Evolutionary conservation across 1,140 invertebrate species (phyloP).

Genomic region (Solenopsis invicta): DNA sequence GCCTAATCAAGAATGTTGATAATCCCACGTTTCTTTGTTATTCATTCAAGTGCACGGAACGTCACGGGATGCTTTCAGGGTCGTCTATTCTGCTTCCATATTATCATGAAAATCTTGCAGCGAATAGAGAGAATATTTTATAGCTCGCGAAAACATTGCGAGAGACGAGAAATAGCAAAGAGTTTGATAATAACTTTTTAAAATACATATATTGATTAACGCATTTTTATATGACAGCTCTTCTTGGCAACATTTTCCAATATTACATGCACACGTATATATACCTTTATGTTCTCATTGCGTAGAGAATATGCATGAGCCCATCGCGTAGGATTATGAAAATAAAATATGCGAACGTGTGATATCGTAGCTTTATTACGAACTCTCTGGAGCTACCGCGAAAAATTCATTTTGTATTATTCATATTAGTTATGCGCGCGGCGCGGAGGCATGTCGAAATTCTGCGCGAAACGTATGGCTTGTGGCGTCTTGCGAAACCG

Average conservation of each 20-base stretch:
- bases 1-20: constrained; percentile 49
- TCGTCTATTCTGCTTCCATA: background rate
- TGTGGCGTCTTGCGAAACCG: constrained; percentile 52
- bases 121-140: background rate
- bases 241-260: constrained; percentile 20
- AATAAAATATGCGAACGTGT: constrained; percentile 45
- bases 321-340: constrained; percentile 20
- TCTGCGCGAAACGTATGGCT: constrained; percentile 33
- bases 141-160: background rate
- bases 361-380: constrained; percentile 49
- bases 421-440: constrained; percentile 48
- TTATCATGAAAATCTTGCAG: background rate
- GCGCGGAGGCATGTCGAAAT: constrained; percentile 34
- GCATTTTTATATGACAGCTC: background rate
- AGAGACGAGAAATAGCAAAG: background rate
- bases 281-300: constrained; percentile 12
- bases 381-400: constrained; percentile 5
- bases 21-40: background rate
- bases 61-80: background rate
- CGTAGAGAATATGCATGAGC: background rate
- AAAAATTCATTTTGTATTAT: constrained; percentile 63
- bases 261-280: constrained; percentile 4
- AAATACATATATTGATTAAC: constrained; percentile 45
- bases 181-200: background rate
- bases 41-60: background rate